Percentiles rank a stretch among this genome's conserved stretches.
phyloP scores from a whole-genome alignment of 2,797 vertebrate genomes.

The Danio choprae region DNA sequence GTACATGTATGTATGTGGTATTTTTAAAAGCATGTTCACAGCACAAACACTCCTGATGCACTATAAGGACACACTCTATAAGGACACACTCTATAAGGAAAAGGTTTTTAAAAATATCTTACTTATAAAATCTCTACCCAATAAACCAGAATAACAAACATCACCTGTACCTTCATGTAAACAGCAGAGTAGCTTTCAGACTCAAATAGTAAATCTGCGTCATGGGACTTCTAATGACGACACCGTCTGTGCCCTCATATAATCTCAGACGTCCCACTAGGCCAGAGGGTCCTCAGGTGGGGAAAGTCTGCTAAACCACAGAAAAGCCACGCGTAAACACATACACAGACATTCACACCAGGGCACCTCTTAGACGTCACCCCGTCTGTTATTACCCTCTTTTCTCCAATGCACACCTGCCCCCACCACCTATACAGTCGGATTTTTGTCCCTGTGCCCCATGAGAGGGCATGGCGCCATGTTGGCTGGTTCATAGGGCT shows the following conservation, averaged over 20 bases:
- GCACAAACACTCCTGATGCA: neutral
- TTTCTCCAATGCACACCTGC: constrained; percentile 81
- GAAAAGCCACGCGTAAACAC: constrained; percentile 50
- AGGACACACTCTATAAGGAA: neutral
- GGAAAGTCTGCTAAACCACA: constrained; percentile 27
- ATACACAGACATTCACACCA: constrained; percentile 70
- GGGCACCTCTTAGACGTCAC: constrained; percentile 84
- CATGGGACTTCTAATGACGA: constrained; percentile 4
- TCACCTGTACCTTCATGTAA: neutral
- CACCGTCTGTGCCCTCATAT: constrained; percentile 21
- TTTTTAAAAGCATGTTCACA: neutral
- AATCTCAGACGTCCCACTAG: constrained; percentile 41
- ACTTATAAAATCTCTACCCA: neutral
- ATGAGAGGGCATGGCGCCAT: constrained; percentile 77
- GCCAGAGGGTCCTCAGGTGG: constrained; percentile 21
- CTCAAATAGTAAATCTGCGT: constrained; percentile 14
- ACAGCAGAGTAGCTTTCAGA: neutral
- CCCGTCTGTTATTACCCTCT: constrained; percentile 76
- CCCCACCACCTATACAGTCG: constrained; percentile 53
- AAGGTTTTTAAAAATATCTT: neutral
- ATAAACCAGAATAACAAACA: neutral
- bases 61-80: too few relatives aligned
- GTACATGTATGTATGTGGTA: too few relatives aligned
- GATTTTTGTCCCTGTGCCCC: constrained; percentile 65
- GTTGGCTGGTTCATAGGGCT: constrained; percentile 75